Evolutionary conservation across 1,140 invertebrate genomes (phyloP), one percentile per base, ranked within the genome.

Genomic region (Leptopilina boulardi): DNA sequence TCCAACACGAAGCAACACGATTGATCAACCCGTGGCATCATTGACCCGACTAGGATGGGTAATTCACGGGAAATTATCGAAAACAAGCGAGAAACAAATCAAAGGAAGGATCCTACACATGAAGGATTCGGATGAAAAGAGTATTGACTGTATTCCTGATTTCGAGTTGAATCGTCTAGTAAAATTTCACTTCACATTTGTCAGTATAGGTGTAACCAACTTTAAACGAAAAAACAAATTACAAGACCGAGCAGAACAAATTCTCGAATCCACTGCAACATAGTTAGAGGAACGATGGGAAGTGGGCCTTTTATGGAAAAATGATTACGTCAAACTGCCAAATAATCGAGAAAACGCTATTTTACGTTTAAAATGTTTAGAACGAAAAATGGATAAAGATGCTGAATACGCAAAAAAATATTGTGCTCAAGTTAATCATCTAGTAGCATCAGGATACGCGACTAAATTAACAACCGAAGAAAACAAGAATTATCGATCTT

Each of bases 401-500:
- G 15, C 5, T 44, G 15, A 15, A n/a, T 44, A 15, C 42, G 10
- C 5, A 15, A 5, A 44, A 44, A 44, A 44, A 15, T 44, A 44
- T 44, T 44, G 42, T 44, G 15, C 3, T 0, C 30, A 73, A 26
- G 71, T 72, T 34, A 51, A 72, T 6, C 19, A 66, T 13, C 42
- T 77, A 11, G 23, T 66, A 3, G 6, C 10, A 15, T 41, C 71
- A 0, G 70, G 56, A 0, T 77, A 73, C 21, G 76, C 66, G 2
- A 15, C 0, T 2, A 54, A 74, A 21, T 8, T 51, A 15, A 23
- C 47, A 3, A 13, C 18, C 3, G 15, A 54, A 11, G 8, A 23
- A 1, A 23, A 21, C 66, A 9, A 19, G 42, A 30, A 51, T n/a
- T n/a, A n/a, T n/a, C n/a, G n/a, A n/a, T n/a, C 51, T 2, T 89